phyloP scores from a whole-genome alignment of 2,797 vertebrate genomes.

The Zonotrichia albicollis region DNA sequence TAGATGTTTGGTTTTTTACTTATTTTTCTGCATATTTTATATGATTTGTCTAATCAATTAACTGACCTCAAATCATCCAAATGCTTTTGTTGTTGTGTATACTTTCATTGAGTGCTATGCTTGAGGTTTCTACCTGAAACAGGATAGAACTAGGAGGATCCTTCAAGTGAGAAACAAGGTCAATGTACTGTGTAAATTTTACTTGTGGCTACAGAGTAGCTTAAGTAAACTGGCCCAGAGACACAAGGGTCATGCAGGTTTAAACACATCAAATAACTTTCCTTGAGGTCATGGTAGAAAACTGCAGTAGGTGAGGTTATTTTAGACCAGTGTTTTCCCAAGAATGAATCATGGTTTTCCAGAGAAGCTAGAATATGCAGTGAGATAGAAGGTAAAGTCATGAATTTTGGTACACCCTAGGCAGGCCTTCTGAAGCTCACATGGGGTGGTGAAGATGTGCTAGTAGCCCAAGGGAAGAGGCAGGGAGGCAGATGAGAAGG shows the following conservation, averaged over 20 bases:
- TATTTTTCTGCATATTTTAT: not conserved
- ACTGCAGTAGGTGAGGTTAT: not conserved
- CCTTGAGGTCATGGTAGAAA: not conserved
- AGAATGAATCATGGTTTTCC: not conserved
- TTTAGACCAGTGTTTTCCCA: not conserved
- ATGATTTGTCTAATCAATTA: not conserved
- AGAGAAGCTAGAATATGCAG: not conserved
- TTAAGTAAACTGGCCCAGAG: not conserved
- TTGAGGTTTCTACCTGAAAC: not conserved
- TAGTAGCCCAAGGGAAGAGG: not conserved
- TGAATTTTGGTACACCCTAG: not conserved
- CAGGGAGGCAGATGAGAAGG: not conserved
- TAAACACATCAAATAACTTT: not conserved
- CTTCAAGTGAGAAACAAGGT: not conserved
- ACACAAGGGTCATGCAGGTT: not conserved
- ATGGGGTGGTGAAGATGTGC: rapidly evolving
- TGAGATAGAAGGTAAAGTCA: not conserved
- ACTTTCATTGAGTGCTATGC: not conserved
- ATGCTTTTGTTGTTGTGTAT: not conserved
- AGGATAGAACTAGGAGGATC: not conserved
- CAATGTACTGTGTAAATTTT: not conserved
- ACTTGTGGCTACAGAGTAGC: not conserved
- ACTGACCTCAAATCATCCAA: not conserved
- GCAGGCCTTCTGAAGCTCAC: not conserved
- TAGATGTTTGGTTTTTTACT: not conserved